Evolutionary conservation across 2,797 vertebrate genomes (phyloP).

Genomic region (Siniperca obscura): DNA sequence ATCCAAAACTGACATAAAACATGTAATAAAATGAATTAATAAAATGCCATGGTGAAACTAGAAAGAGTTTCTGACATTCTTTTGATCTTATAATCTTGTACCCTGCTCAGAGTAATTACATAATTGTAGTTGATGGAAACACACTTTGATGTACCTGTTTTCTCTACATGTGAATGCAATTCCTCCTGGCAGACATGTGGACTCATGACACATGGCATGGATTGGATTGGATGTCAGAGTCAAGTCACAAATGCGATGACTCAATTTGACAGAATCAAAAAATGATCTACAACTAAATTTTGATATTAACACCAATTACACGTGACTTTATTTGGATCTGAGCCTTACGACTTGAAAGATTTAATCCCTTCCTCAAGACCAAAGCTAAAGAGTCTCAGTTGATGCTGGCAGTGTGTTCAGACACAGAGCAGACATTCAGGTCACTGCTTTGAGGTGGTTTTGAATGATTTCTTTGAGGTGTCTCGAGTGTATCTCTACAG

Average conservation of each 20-base stretch:
- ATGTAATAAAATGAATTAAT: not conserved
- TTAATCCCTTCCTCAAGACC: not conserved
- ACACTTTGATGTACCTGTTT: not conserved
- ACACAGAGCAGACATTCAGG: conserved; percentile 24
- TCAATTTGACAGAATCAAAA: not conserved
- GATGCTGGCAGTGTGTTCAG: not conserved
- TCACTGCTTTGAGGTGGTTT: conserved; percentile 3
- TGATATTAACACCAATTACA: not conserved
- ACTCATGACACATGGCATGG: not conserved
- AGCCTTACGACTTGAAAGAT: conserved; percentile 5
- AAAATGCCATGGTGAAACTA: not conserved
- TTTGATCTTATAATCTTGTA: not conserved
- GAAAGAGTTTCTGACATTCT: not conserved
- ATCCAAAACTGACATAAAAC: not conserved
- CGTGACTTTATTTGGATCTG: not conserved
- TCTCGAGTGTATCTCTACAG: not conserved
- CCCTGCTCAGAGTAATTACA: not conserved
- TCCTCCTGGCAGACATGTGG: not conserved
- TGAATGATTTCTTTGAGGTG: not conserved
- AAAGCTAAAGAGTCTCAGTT: conserved; percentile 8
- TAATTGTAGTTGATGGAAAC: not conserved
- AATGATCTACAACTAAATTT: not conserved
- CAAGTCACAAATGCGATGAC: not conserved
- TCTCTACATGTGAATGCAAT: not conserved
- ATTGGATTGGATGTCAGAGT: not conserved